Evolutionary conservation across 2,888 invertebrate species (phyloP), one percentile per base, ranked within the genome.

Genomic region (Eustalomyia histrio): DNA sequence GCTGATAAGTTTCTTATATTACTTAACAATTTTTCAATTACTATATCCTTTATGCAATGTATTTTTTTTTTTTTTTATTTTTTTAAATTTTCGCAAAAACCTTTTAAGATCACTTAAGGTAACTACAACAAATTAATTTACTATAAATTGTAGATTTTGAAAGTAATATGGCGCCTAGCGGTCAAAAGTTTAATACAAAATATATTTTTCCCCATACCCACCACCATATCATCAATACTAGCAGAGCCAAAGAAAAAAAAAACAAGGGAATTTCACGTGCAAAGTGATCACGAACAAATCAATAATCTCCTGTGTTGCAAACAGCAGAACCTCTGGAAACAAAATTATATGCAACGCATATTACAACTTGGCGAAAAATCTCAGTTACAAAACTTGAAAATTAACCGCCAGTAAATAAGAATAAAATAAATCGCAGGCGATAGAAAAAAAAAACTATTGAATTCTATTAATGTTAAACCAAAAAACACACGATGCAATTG

Each of bases 341-440:
- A 47, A 79, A 73, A 73, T 79, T 79, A 84, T 82, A 82, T 79
- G 68, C 80, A 79, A 78, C 75, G 76, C 67, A 80, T 69, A 67
- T 78, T 71, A 35, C 50, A 60, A 64, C 12, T 50, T 57, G 1
- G 39, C 47, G 47, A 68, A 39, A 74, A 74, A 76, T 76, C 80
- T 63, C 67, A 72, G 76, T 57, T 29, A 17, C 10, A 47, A 47
- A 47, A 47, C 43, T 33, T 52, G 64, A 64, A 60, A 39, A 73
- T 73, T 68, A 76, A 76, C 72, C 68, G 76, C 60, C 76, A 64
- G 74, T 75, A 86, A 87, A 86, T 85, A 84, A 84, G 82, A 85
- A 83, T 86, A 82, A 86, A 88, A 89, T 87, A 89, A 88, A 89
- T 88, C 88, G 87, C 87, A 85, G 88, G 86, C 88, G 87, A 87